Evolutionary conservation across 1,140 invertebrate species (phyloP), one percentile per base, ranked within the genome.

Genomic region (Cherax destructor): DNA sequence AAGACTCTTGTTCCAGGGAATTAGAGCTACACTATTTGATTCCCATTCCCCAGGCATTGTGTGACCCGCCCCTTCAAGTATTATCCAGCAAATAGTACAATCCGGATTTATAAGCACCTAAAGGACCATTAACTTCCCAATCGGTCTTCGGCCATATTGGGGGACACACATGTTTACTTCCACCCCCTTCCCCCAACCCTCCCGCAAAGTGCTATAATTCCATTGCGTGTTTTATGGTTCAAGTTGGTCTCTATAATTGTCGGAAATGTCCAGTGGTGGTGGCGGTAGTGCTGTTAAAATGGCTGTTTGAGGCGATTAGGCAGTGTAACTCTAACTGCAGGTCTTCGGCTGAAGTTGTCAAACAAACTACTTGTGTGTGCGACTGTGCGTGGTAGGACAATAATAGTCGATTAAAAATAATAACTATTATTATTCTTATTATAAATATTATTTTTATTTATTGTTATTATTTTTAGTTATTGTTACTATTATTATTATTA

Each of bases 211-310:
- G 5, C 61, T 65, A 65, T 65, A 65, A 30, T 6, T 24, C n/a
- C 24, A 74, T 21, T 30, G n/a, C 1, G 16, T 78, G 76, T 61
- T 87, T 87, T 87, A 87, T 77, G 30, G 85, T 10, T 74, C 76
- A 87, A 87, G 85, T 87, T 87, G 74, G 74, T 74, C 59, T 87
- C 85, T 30, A 79, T 87, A 87, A 59, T 59, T 30, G 56, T 69
- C 24, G 30, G n/a, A 24, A 59, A 61, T 87, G 85, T 18, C 69
- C 50, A 61, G 74, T 47, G 50, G 21, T 21, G 24, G 16, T 52
- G 74, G 49, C 61, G 50, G 49, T 61, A 77, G 49, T 78, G 85
- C 76, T 47, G 77, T 87, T 78, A 69, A 61, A 77, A 77, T 74
- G 13, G 52, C 85, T 87, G 24, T 79, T 87, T 79, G 30, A 56